Evolutionary conservation across 2,888 invertebrate genomes (phyloP).

Genomic region (Boloria selene): DNA sequence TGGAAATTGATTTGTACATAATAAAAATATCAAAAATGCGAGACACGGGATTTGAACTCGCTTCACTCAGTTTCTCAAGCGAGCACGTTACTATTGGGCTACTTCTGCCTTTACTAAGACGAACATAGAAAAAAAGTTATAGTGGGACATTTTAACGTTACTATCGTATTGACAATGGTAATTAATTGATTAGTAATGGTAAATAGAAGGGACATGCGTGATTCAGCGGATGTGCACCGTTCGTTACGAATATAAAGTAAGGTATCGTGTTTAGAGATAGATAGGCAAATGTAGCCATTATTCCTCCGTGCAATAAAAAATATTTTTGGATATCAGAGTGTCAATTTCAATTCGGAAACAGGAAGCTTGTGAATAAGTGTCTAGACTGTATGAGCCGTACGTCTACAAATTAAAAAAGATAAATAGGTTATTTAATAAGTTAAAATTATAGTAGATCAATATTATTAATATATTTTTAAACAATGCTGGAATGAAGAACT

Average conservation of each 20-base stretch:
- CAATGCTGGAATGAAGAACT: too few species aligned
- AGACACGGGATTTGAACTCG: too few species aligned
- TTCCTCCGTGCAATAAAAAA: neutral
- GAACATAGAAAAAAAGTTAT: neutral
- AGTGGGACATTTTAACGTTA: neutral
- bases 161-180: constrained; percentile 8
- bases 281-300: neutral
- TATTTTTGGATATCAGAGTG: neutral
- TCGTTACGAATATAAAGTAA: constrained; percentile 28
- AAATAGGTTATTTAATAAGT: neutral
- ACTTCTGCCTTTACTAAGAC: neutral
- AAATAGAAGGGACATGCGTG: constrained; percentile 25
- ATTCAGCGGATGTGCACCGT: constrained; percentile 31
- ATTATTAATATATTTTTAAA: too few species aligned
- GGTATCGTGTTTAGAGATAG: constrained; percentile 1
- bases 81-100: too few species aligned
- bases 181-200: constrained; percentile 25
- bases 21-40: too few species aligned
- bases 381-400: constrained; percentile 18
- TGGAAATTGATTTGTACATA: too few species aligned
- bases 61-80: too few species aligned
- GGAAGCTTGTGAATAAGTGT: constrained; percentile 38
- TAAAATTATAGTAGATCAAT: too few species aligned
- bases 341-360: constrained; percentile 32
- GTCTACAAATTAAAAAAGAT: neutral